Conservation (phyloP, 2,797 vertebrate genomes). For the Argentina silus region DNA sequence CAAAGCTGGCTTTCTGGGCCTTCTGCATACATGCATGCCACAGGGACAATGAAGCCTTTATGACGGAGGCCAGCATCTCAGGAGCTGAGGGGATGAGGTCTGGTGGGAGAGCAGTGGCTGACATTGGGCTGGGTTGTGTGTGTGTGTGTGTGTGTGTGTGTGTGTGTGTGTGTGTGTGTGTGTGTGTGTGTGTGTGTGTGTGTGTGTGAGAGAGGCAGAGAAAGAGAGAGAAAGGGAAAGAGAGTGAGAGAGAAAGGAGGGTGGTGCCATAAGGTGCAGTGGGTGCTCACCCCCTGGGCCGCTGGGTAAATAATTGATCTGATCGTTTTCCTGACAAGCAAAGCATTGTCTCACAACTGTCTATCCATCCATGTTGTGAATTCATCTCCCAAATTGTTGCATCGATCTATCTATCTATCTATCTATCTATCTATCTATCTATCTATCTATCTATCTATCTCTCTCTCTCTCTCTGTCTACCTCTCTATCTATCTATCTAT, state of each 20-base stretch:
- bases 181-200: conserved; percentile 29
- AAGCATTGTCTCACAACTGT: conserved; percentile 36
- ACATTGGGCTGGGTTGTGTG: conserved; percentile 46
- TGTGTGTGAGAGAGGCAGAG: not conserved
- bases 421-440: conserved; percentile 33
- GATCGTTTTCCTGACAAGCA: no score
- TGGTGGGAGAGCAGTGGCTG: conserved; percentile 68
- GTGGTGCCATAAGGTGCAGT: conserved; percentile 58
- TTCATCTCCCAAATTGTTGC: not conserved
- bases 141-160: conserved; percentile 5
- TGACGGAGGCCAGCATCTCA: conserved; percentile 69
- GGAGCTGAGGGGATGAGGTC: conserved; percentile 56
- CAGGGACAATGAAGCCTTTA: conserved; percentile 78
- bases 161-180: conserved; percentile 46
- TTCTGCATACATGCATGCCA: conserved; percentile 80
- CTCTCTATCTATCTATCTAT: no score
- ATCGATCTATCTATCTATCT: not conserved
- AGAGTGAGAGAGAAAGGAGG: conserved; percentile 6
- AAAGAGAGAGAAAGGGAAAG: not conserved
- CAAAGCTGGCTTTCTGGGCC: conserved; percentile 80
- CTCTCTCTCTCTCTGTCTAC: no score
- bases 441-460: conserved; percentile 38
- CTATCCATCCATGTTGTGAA: not conserved
- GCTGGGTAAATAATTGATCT: no score
- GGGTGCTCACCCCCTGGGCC: no score